phyloP scores from a whole-genome alignment of 2,888 invertebrate species.

The Gnatocerus cornutus region DNA sequence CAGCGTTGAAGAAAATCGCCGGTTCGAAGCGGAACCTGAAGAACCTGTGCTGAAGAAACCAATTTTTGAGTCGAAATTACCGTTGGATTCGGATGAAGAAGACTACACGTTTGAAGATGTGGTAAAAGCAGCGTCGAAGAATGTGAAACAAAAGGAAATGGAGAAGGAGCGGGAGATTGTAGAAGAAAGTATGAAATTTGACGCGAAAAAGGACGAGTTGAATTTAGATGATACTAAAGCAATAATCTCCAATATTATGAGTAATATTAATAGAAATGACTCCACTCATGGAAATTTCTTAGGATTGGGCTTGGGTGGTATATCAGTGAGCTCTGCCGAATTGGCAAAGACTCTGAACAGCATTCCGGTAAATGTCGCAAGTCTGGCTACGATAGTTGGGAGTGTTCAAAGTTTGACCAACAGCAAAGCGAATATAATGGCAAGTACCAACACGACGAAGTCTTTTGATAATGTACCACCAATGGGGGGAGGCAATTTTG shows the following conservation, averaged over 20 bases:
- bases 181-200: constrained; percentile 61
- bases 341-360: constrained; percentile 38
- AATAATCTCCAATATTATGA: constrained; percentile 79
- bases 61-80: constrained; percentile 58
- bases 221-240: constrained; percentile 75
- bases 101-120: constrained; percentile 91
- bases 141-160: constrained; percentile 79
- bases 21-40: constrained; percentile 51
- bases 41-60: constrained; percentile 48
- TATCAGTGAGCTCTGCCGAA: constrained; percentile 56
- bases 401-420: constrained; percentile 57
- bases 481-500: background rate
- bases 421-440: constrained; percentile 15
- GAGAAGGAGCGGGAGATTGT: constrained; percentile 66
- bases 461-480: background rate
- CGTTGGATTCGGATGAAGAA: constrained; percentile 79
- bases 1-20: constrained; percentile 57
- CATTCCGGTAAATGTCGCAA: constrained; percentile 60
- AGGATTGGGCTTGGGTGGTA: constrained; percentile 7
- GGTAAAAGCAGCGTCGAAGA: constrained; percentile 83
- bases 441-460: background rate
- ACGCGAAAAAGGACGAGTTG: constrained; percentile 61
- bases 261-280: constrained; percentile 61
- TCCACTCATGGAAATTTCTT: constrained; percentile 18
- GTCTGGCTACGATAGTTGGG: constrained; percentile 63